phyloP scores from a whole-genome alignment of 2,888 invertebrate species.

The Aphodius granarius region DNA sequence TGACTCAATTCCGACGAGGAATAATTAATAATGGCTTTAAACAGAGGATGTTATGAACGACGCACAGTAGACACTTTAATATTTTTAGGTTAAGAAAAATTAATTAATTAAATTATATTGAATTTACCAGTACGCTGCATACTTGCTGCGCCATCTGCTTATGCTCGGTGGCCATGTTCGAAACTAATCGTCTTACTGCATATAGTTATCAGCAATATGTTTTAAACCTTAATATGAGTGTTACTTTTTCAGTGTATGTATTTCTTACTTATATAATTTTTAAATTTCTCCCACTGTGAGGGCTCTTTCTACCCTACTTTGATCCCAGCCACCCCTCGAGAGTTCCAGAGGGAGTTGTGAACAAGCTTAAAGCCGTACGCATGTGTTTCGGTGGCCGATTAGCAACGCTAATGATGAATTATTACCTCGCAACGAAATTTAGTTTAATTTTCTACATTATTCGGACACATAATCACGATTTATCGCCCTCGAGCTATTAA shows the following conservation, averaged over 20 bases:
- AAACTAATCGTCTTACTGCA: too few relatives aligned
- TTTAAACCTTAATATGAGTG: too few relatives aligned
- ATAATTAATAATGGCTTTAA: not conserved
- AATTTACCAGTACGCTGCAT: too few relatives aligned
- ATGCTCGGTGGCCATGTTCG: too few relatives aligned
- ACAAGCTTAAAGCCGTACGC: not conserved
- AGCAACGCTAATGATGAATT: not conserved
- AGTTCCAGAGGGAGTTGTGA: not conserved
- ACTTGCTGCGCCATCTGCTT: too few relatives aligned
- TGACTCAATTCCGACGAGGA: not conserved
- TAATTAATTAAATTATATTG: too few relatives aligned
- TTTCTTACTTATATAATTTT: too few relatives aligned
- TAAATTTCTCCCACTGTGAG: not conserved
- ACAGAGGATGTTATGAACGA: too few relatives aligned
- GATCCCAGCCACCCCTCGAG: not conserved
- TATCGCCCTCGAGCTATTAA: slow-evolving; percentile 5
- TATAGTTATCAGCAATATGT: too few relatives aligned
- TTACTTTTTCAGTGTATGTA: too few relatives aligned
- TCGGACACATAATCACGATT: slow-evolving; percentile 5
- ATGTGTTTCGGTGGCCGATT: not conserved
- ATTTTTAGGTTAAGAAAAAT: too few relatives aligned
- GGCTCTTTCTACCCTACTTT: not conserved
- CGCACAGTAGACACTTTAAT: too few relatives aligned
- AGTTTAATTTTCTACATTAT: slow-evolving; percentile 12
- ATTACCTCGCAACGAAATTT: slow-evolving; percentile 4